Base-by-base conservation (phyloP, 2,888 invertebrate genomes). In the Uropetala carovei region DNA sequence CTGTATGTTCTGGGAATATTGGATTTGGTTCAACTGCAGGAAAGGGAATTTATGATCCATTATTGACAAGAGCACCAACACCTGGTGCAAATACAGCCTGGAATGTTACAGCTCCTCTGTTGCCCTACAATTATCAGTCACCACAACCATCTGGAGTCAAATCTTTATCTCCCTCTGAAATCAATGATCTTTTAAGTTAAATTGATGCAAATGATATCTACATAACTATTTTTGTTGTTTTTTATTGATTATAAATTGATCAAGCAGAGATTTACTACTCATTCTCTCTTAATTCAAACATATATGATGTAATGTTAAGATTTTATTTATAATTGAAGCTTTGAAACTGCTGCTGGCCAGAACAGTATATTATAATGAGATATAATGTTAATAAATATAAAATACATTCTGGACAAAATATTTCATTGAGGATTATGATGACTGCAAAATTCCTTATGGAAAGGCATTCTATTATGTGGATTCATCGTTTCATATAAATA, bases 171-270 rank as follows among this genome's bases (percentile, higher is more conserved):
- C 93, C 94, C 11, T 94, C 94, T 58, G 94, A 94, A 93, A 94
- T 94, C 43, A 94, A 94, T 92, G 94, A 94, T 93, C 94, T 94
- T 16, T 93, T 94, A n/a, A 94, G 94, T 93, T 94, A 94, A 94
- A 59, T 89, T 18, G 16, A 14, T 30, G 30, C 27, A 30, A 13
- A 64, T 18, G 14, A 30, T 18, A 11, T 16, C 16, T 5, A 14
- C 11, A 89, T n/a, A 13, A 18, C 2, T 27, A 11, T 16, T 2
- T 68, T n/a, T 89, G 13, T 18, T 56, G 18, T 30, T 14, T n/a
- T 16, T 89, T 43, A 11, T 3, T 14, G 9, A 30, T 27, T 16
- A 43, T 3, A 43, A 43, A 43, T 43, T 43, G 43, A 43, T 43
- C 43, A 43, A 43, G 43, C 5, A 43, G 43, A 43, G 43, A 43